Base-by-base conservation (phyloP, 2,888 invertebrate genomes). In the Drosophila prostipennis region DNA sequence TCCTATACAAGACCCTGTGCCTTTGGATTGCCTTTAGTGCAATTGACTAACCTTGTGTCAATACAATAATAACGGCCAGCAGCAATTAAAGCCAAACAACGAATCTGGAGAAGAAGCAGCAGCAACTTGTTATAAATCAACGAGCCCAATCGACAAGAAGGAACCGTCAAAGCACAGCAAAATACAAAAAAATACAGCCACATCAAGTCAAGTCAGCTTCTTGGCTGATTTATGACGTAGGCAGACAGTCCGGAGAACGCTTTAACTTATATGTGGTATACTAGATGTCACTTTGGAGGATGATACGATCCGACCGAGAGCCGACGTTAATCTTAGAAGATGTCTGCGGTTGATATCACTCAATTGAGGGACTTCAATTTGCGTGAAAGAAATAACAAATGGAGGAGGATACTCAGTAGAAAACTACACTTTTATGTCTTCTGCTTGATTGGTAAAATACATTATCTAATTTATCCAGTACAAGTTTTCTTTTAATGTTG, bases 51-150 rank as follows among this genome's bases (percentile, higher is more conserved):
- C 81, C 81, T 82, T 81, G 81, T 72, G 42, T 68, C 69, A 55
- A 87, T 74, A 81, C 69, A 74, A 51, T 46, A 73, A 79, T 88
- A 81, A 88, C 87, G 81, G 89, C 87, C 60, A 71, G 67, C 63
- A 71, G 78, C 81, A 81, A 88, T 81, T 86, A 88, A 86, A 73
- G 32, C 71, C 51, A 75, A 70, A 76, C 76, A 74, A 48, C 72
- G 63, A 59, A 72, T 69, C 68, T 37, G 71, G 61, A 65, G 71
- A 65, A 65, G 65, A 80, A 64, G 76, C 70, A 67, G 70, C 72
- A 65, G 68, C 89, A 83, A 87, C 81, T 80, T 89, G 81, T 87
- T 89, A 88, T 78, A 87, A 83, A 67, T 68, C 39, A 73, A 70
- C 73, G 68, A 49, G 52, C 39, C 54, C 77, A 43, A 54, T 40